Base-by-base conservation (phyloP, 2,888 invertebrate species). In the Ichneumoninae sp. region DNA sequence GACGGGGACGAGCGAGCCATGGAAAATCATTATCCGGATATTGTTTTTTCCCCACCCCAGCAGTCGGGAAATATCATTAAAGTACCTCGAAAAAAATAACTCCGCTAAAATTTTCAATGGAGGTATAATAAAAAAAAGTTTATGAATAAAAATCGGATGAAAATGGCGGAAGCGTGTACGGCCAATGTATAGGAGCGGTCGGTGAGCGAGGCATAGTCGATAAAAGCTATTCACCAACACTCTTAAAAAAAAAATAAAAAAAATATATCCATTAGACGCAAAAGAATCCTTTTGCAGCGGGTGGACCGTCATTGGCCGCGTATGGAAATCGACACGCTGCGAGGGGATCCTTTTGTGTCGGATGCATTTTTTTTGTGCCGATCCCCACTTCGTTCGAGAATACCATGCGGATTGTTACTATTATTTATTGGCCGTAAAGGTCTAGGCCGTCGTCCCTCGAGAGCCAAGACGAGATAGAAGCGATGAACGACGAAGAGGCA, bases 71-170 rank as follows among this genome's bases (percentile, higher is more conserved):
- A n/a, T 73, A 16, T 54, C 26, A 22, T 33, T 40, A 33, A 40
- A 33, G 33, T 36, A 4, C 36, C 36, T 73, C 40, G 33, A 22
- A 73, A 33, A 70, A 70, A 54, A 52, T n/a, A 70, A 40, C 66
- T 66, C 40, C 0, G 16, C 10, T 10, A 22, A 66, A 40, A 10
- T n/a, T 66, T 40, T 44, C 66, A 66, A 66, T 40, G 66, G n/a
- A 40, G 66, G 26, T 33, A 63, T 47, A 16, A 40, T 40, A 40
- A 40, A 13, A 33, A 63, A 30, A 63, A 30, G 13, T 63, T 33
- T 33, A 33, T 63, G 63, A 63, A 63, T 63, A 33, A 63, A 63
- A 63, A 63, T 33, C 63, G 16, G 63, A 63, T 63, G 33, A 63
- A 63, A 63, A 33, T n/a, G 63, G 26, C 5, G 33, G n/a, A 63